Evolutionary conservation across 2,797 vertebrate species (phyloP).

Genomic region (Manis javanica): DNA sequence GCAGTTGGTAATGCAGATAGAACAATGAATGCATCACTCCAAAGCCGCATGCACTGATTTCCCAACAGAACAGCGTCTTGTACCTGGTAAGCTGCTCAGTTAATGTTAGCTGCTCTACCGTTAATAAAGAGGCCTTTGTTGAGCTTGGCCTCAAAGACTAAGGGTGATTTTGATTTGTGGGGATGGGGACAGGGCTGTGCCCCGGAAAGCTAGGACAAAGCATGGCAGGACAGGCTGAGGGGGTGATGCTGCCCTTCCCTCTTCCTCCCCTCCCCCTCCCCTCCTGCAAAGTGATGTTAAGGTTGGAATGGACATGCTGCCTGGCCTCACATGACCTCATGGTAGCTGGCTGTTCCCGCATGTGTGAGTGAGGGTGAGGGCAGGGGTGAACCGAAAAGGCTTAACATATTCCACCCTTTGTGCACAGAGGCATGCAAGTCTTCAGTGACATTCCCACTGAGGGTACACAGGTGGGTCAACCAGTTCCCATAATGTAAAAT

Average conservation of each 20-base stretch:
- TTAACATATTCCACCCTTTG: background rate
- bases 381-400: background rate
- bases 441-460: background rate
- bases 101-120: background rate
- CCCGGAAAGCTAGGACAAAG: background rate
- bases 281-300: background rate
- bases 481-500: background rate
- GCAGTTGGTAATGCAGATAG: background rate
- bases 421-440: background rate
- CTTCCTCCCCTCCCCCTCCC: background rate
- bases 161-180: background rate
- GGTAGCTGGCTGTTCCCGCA: background rate
- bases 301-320: slow-evolving; percentile 5
- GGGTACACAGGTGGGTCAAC: background rate
- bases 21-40: background rate
- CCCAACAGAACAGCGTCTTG: background rate
- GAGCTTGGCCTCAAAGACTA: background rate
- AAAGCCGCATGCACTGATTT: background rate
- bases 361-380: background rate
- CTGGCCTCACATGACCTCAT: slow-evolving; percentile 39
- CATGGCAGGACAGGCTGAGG: background rate
- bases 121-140: background rate
- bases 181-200: background rate
- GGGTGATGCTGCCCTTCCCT: background rate
- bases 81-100: background rate